These are phyloP conservation scores for Brachypodius melanocephalos DNA, from an alignment of 2,113 vertebrate species.

Conservation along the genomic window DNA sequence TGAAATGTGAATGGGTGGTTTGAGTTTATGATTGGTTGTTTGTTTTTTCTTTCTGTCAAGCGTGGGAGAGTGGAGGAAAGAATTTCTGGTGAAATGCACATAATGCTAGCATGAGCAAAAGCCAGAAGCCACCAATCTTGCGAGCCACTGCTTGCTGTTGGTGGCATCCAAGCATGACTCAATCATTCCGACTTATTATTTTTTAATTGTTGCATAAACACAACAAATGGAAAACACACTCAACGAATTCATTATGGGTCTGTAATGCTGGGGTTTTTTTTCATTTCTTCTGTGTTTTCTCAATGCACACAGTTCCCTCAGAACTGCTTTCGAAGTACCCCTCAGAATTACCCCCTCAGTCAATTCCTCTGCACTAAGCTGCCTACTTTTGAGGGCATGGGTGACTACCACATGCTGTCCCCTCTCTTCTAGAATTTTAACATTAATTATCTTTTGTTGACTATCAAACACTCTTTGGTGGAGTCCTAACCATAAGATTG, in stretches of 20 bases:
- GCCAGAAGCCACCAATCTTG: not conserved
- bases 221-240: not conserved
- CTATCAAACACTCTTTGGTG: not conserved
- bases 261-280: not conserved
- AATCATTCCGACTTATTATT: not conserved
- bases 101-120: not conserved
- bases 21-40: not conserved
- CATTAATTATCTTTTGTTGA: not conserved
- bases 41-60: accelerated
- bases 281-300: not conserved
- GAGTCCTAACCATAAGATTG: not conserved
- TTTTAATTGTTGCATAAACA: not conserved
- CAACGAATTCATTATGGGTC: not conserved
- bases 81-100: not conserved
- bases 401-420: not conserved
- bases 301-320: not conserved
- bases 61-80: not conserved
- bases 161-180: not conserved
- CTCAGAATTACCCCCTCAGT: not conserved
- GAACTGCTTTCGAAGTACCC: not conserved
- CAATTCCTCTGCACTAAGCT: not conserved
- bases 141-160: not conserved
- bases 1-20: not conserved
- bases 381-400: not conserved
- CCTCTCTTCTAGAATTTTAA: not conserved